These are phyloP conservation scores for Neotoma lepida DNA, from an alignment of 2,113 vertebrate genomes.

Conservation along the genomic window DNA sequence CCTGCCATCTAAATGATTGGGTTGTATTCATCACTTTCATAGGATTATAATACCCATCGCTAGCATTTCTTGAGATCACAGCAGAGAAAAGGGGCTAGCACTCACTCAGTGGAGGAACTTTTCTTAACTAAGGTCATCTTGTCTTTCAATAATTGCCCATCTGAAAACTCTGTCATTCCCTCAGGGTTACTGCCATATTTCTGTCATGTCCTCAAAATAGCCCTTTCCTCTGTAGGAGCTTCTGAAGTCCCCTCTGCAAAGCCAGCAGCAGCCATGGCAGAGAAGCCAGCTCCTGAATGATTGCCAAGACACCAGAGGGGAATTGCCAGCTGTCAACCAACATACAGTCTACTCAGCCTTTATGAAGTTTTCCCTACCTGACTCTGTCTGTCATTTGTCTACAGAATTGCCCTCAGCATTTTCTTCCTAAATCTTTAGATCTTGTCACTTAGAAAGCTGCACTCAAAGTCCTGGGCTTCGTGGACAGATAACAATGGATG, in stretches of 20 bases:
- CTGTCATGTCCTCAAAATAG: neutral
- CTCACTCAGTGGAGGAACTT: neutral
- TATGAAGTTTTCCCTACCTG: fast-evolving
- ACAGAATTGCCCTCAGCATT: neutral
- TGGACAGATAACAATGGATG: neutral
- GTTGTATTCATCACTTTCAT: neutral
- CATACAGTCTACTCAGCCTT: fast-evolving
- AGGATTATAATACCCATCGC: neutral
- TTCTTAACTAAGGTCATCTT: neutral
- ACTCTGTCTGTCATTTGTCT: neutral
- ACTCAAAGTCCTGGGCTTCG: neutral
- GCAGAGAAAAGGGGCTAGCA: neutral
- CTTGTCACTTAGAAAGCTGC: neutral
- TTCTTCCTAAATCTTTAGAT: neutral
- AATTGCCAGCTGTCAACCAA: neutral
- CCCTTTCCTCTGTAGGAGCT: neutral
- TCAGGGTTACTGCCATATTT: neutral
- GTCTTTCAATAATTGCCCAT: neutral
- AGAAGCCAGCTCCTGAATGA: neutral
- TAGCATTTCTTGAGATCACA: neutral
- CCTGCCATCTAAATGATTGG: neutral
- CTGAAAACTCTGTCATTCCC: neutral
- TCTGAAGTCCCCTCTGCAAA: neutral
- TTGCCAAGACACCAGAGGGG: neutral
- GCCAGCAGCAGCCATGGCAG: neutral